Evolutionary conservation across 2,888 invertebrate species (phyloP).

Genomic region (Tholera decimalis): DNA sequence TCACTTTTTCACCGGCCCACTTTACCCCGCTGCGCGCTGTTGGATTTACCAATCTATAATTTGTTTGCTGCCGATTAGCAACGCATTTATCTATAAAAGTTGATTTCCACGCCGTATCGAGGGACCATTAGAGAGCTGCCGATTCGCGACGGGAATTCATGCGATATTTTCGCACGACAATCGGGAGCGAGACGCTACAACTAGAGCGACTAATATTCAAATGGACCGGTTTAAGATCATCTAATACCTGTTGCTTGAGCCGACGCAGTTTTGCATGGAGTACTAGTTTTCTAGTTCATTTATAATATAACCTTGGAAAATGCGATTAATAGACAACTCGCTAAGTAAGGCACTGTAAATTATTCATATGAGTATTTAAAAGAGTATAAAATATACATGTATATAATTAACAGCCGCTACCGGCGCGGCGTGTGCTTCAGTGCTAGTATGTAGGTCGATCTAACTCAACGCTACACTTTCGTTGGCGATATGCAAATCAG

Average conservation of each 20-base stretch:
- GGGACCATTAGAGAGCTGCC: constrained; percentile 77
- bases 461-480: constrained; percentile 85
- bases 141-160: constrained; percentile 80
- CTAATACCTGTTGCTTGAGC: constrained; percentile 68
- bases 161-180: constrained; percentile 87
- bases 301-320: constrained; percentile 62
- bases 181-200: constrained; percentile 86
- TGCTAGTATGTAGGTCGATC: constrained; percentile 76
- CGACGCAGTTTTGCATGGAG: constrained; percentile 74
- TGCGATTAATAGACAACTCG: constrained; percentile 49
- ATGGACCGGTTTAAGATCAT: constrained; percentile 81
- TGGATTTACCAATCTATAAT: constrained; percentile 78
- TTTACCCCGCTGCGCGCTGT: constrained; percentile 73
- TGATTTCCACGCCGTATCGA: constrained; percentile 81
- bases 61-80: constrained; percentile 84
- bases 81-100: constrained; percentile 80
- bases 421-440: constrained; percentile 43
- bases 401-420: constrained; percentile 53
- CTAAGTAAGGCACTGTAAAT: constrained; percentile 30
- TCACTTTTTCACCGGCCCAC: constrained; percentile 87
- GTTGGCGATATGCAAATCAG: constrained; percentile 87
- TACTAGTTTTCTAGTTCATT: constrained; percentile 72
- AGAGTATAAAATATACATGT: constrained; percentile 34
- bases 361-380: constrained; percentile 32
- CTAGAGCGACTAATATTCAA: constrained; percentile 88